Base-by-base conservation (phyloP, 2,113 vertebrate species). In the Petromus typicus region DNA sequence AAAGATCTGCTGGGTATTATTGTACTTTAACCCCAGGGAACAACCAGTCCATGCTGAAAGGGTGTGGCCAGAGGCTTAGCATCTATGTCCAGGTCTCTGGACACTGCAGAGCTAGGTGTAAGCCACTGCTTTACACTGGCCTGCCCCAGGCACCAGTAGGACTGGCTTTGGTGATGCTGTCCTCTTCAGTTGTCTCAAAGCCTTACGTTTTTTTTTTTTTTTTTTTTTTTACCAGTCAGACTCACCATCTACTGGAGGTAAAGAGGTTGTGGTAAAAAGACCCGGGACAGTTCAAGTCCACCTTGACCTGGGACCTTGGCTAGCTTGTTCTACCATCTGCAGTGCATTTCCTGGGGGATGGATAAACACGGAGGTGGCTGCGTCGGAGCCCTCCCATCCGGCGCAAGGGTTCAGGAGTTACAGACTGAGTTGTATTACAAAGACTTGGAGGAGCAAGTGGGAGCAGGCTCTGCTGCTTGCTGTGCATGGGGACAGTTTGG, bases 121-220 rank as follows among this genome's bases (percentile, higher is more conserved):
- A n/a, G n/a, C n/a, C n/a, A n/a, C n/a, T n/a, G 22, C 11, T 1
- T 30, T 18, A 25, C 32, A 25, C 0, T 0, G n/a, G 85, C 59
- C 12, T 23, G 25, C 23, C 5, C 20, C 30, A 45, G 79, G 32
- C 40, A 34, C 51, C 48, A 45, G 32, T 22, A 11, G 23, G 1
- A 27, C 2, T 27, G 18, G 11, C 48, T 25, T 85, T 89, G 3
- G 64, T 59, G 43, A 57, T 85, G 84, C 61, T 51, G 22, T 45
- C 12, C 34, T 82, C 59, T 45, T 4, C 7, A 10, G 61, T 18
- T 78, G 37, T 27, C 59, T 23, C 3, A 13, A 6, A n/a, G 45
- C 8, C n/a, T n/a, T n/a, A n/a, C n/a, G n/a, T n/a, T n/a, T n/a
- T n/a, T n/a, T n/a, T n/a, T n/a, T n/a, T n/a, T n/a, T n/a, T n/a